Percentiles rank a stretch among this genome's conserved stretches.
phyloP scores from a whole-genome alignment of 2,888 invertebrate species.

The Adela reaumurella region DNA sequence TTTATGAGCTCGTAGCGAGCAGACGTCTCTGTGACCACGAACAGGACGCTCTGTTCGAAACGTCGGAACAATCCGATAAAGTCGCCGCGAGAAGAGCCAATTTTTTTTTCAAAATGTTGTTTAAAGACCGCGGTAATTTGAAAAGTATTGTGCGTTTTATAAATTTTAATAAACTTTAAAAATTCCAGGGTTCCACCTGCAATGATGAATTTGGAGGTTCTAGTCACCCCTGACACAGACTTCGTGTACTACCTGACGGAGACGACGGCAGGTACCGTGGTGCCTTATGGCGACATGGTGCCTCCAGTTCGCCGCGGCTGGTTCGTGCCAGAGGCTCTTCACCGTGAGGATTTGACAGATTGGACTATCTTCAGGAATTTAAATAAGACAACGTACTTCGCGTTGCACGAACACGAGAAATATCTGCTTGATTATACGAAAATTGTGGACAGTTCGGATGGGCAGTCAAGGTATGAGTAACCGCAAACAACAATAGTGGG shows the following conservation, averaged over 20 bases:
- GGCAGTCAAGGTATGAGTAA: too few relatives aligned
- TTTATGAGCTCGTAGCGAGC: too few relatives aligned
- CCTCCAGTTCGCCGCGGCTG: slow-evolving; percentile 61
- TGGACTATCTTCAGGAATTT: slow-evolving; percentile 54
- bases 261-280: slow-evolving; percentile 21
- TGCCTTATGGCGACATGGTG: slow-evolving; percentile 49
- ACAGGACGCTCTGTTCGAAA: too few relatives aligned
- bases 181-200: slow-evolving; percentile 32
- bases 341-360: slow-evolving; percentile 28
- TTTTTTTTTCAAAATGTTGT: too few relatives aligned
- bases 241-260: slow-evolving; percentile 31
- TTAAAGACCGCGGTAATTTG: too few relatives aligned
- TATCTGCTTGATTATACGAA: background rate
- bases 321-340: slow-evolving; percentile 54
- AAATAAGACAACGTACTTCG: slow-evolving; percentile 43
- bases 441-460: background rate
- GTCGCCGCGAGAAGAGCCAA: too few relatives aligned
- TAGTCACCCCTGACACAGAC: slow-evolving; percentile 62
- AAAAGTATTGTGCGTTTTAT: too few relatives aligned
- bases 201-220: slow-evolving; percentile 68
- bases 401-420: slow-evolving; percentile 20
- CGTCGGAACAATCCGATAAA: too few relatives aligned
- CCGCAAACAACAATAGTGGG: too few relatives aligned
- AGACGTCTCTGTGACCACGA: too few relatives aligned
- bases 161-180: slow-evolving; percentile 2